Conservation (phyloP, 2,113 vertebrate genomes). For the Sus scrofa region T2T-Sscrofa CM000820.6:21628001-21628500, state of each 20-base stretch:
- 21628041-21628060: conserved; percentile 32
- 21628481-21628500: neutral
- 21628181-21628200: neutral
- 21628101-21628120: neutral
- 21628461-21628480: neutral
- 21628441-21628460: neutral
- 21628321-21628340: neutral
- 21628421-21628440: neutral
- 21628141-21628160: conserved; percentile 6
- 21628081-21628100: neutral
- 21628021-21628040: neutral
- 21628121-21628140: conserved; percentile 48
- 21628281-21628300: neutral
- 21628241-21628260: neutral
- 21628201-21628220: neutral
- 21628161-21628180: neutral
- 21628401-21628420: neutral
- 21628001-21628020: neutral
- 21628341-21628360: neutral
- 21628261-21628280: conserved; percentile 46
- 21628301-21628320: neutral
- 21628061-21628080: neutral
- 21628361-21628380: neutral
- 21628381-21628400: neutral
- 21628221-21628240: neutral